Percentiles rank a stretch among this genome's conserved stretches.
These are phyloP conservation scores for Spea hammondii DNA, from an alignment of 2,797 vertebrate species.

Conservation along the genomic window DNA sequence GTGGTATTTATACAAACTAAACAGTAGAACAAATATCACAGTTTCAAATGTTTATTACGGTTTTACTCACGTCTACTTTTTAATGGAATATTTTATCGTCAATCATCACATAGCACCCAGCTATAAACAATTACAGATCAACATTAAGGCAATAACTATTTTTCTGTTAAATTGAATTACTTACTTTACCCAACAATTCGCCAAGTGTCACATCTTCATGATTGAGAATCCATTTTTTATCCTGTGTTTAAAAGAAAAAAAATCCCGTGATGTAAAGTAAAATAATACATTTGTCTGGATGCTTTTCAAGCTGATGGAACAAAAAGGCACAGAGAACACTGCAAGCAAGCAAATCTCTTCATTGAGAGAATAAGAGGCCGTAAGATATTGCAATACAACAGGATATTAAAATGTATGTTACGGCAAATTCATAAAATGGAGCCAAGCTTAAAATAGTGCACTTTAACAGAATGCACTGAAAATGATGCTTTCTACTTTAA, in stretches of 20 bases:
- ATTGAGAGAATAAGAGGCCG: slow-evolving; percentile 44
- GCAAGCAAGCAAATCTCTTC: slow-evolving; percentile 23
- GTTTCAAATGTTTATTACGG: no score
- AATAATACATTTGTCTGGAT: neutral
- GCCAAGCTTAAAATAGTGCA: slow-evolving; percentile 30
- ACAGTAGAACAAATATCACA: no score
- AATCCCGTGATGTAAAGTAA: neutral
- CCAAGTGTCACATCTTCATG: slow-evolving; percentile 93
- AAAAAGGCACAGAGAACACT: slow-evolving; percentile 21
- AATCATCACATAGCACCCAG: no score
- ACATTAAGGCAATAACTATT: no score
- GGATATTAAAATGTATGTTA: slow-evolving; percentile 44
- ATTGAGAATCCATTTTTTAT: slow-evolving; percentile 97
- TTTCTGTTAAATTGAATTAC: slow-evolving; percentile 43
- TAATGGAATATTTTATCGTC: no score
- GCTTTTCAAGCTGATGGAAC: slow-evolving; percentile 3
- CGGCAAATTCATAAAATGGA: slow-evolving; percentile 32
- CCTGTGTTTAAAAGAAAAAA: slow-evolving; percentile 64
- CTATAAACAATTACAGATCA: no score
- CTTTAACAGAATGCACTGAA: slow-evolving; percentile 32
- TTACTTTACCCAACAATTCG: slow-evolving; percentile 92
- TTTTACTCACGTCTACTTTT: no score
- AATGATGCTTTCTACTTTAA: neutral
- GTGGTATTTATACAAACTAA: no score
- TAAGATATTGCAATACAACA: slow-evolving; percentile 46